A percentile compares a stretch with the other conserved stretches of the same genome.
Conservation (phyloP, 53 echinoderm and acorn worm species). For the Mesocentrotus franciscanus region DNA sequence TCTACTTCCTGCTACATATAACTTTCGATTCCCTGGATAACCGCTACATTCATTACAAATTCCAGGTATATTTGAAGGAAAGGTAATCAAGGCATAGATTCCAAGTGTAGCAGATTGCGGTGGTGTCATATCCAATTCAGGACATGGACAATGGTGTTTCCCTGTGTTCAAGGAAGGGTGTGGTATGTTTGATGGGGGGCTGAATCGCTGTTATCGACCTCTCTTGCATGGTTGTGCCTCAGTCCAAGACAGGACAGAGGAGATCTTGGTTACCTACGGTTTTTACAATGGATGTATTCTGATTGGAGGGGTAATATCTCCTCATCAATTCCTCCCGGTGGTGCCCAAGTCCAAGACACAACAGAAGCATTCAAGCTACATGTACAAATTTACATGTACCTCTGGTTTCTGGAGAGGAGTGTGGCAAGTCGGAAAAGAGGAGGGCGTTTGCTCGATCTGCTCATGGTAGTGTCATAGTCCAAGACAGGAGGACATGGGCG, state of each 20-base stretch:
- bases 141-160: too few species aligned
- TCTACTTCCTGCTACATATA: too few species aligned
- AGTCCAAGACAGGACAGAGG: background rate
- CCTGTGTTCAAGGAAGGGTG: too few species aligned
- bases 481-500: constrained; percentile 32
- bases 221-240: background rate
- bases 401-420: background rate
- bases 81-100: too few species aligned
- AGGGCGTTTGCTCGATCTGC: constrained; percentile 44
- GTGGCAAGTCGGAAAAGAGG: background rate
- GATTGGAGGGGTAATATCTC: background rate
- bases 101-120: too few species aligned
- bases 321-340: background rate
- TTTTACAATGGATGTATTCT: background rate
- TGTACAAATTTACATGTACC: background rate
- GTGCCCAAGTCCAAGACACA: constrained; percentile 25
- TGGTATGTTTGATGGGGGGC: background rate
- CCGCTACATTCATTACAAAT: too few species aligned
- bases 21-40: too few species aligned
- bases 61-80: too few species aligned
- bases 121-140: too few species aligned
- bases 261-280: background rate
- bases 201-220: background rate
- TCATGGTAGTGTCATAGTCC: constrained; percentile 57
- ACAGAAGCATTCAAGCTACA: background rate